Base-by-base conservation (phyloP, 30 jellyfish, hydroid and myxozoan genomes). In the Morbakka virulenta region DNA sequence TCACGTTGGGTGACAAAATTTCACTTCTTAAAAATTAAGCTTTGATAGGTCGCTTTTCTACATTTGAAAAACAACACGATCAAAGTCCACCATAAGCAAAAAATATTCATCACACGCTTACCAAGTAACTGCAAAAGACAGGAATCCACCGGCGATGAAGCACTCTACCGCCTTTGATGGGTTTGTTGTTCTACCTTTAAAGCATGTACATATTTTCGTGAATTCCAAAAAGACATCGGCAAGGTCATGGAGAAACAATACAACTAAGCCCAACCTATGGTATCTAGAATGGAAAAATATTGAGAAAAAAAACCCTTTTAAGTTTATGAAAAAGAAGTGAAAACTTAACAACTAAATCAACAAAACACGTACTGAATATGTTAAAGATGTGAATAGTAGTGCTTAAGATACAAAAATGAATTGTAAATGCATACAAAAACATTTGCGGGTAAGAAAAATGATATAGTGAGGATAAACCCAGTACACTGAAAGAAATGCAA, bases 141-240 rank as follows among this genome's bases (percentile, higher is more conserved):
- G 61, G 32, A 89, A 89, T 11, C 97, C 97, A 52, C 70, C 70
- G 1, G 87, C 62, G 22, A 84, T 14, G 31, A 53, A n/a, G 71
- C 48, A 70, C 52, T 61, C 64, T 32, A 71, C 30, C 20, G 81
- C 61, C 50, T 41, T 82, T 3, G 28, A 50, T 62, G 80, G 14
- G n/a, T n/a, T n/a, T 50, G 31, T 77, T 32, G 50, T 67, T 33
- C 67, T 66, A 47, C 78, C 79, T 64, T 89, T 90, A 66, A 89
- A 89, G 50, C 94, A 89, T 34, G 64, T 68, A 35, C 78, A 24
- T 2, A 89, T 64, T 47, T 89, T 89, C 22, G 96, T 81, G 4
- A 79, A 47, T 72, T 89, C 97, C 70, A 89, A 35, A 32, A 76
- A 76, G 20, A 89, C 88, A 69, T 89, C 97, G 13, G 97, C 95